Conservation (phyloP, 2,113 vertebrate species). For the Dascyllus trimaculatus region DNA sequence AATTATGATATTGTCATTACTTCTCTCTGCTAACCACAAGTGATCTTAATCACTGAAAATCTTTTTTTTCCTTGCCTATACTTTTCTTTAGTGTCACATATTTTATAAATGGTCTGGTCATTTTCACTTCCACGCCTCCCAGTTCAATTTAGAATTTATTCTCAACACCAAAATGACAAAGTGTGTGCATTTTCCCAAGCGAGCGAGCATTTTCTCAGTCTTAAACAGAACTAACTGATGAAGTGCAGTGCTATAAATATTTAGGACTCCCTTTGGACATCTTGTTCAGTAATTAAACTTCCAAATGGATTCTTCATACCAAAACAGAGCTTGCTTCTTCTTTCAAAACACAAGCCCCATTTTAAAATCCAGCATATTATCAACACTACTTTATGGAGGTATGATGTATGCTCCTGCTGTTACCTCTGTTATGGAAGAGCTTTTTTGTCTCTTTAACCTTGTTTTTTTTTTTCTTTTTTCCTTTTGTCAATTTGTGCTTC, state of each 20-base stretch:
- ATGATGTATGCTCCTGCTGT: not conserved
- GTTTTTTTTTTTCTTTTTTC: too few species aligned
- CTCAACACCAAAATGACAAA: too few species aligned
- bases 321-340: not conserved
- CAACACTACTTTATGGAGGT: not conserved
- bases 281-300: not conserved
- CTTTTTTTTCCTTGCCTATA: not conserved
- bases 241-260: not conserved
- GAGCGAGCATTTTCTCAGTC: not conserved
- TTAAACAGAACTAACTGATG: not conserved
- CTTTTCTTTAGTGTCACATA: not conserved
- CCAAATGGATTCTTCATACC: not conserved
- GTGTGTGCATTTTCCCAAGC: too few species aligned
- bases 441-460: not conserved
- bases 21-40: conserved; percentile 13
- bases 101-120: too few species aligned
- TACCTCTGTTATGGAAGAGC: not conserved
- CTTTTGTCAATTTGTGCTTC: too few species aligned
- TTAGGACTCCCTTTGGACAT: not conserved
- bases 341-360: not conserved
- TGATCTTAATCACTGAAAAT: conserved; percentile 12
- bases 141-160: too few species aligned
- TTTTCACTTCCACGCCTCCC: too few species aligned
- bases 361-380: not conserved
- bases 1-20: conserved; percentile 52